Conservation (phyloP, 2,797 vertebrate genomes). For the Monodelphis domestica region DNA sequence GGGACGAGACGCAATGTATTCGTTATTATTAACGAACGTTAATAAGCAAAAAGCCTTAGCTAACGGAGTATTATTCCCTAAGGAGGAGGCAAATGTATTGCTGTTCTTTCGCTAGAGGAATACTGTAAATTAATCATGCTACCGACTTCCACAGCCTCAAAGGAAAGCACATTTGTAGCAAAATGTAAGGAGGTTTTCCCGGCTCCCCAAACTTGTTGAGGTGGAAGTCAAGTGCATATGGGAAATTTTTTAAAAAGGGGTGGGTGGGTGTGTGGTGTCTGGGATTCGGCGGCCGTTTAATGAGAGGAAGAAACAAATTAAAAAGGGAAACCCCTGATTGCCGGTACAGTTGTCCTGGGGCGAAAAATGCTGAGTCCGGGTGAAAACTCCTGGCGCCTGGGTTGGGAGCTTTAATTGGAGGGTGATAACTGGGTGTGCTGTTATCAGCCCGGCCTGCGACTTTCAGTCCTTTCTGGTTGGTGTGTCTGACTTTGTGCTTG, state of each 20-base stretch:
- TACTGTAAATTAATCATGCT: not conserved
- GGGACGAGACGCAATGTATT: not conserved
- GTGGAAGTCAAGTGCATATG: not conserved
- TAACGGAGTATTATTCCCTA: not conserved
- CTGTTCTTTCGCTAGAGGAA: not conserved
- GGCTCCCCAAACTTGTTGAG: not conserved
- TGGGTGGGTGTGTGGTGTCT: not conserved
- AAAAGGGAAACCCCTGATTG: not conserved
- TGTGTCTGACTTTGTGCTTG: not conserved
- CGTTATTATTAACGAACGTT: not conserved
- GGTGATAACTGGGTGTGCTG: not conserved
- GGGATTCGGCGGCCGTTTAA: not conserved
- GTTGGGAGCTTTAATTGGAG: not conserved
- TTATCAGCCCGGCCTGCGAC: not conserved
- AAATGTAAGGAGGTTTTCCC: not conserved
- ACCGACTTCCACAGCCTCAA: not conserved
- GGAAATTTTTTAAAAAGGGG: not conserved
- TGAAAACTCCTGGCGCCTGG: constrained; percentile 8
- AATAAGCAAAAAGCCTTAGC: not conserved
- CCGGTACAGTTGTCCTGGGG: not conserved
- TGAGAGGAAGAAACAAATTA: not conserved
- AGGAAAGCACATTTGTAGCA: too few relatives aligned
- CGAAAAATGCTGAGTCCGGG: constrained; percentile 5
- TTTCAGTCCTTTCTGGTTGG: not conserved
- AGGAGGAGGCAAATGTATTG: not conserved